phyloP scores from a whole-genome alignment of 2,888 invertebrate genomes.

The Clepsis dumicolana region DNA sequence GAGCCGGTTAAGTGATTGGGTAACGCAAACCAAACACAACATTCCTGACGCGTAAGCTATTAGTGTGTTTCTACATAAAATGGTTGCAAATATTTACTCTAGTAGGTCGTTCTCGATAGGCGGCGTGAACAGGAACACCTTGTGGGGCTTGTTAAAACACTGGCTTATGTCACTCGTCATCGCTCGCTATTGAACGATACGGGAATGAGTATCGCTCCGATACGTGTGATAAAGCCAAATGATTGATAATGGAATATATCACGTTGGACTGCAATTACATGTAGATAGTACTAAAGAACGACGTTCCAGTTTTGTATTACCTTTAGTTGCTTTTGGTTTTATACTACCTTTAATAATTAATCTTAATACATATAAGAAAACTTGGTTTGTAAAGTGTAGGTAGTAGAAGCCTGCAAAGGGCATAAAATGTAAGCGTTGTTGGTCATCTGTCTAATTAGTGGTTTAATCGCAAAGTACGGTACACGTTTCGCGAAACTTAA shows the following conservation, averaged over 20 bases:
- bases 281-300: conserved; percentile 9
- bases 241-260: conserved; percentile 15
- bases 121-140: conserved; percentile 66
- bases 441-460: background rate
- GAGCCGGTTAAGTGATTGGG: conserved; percentile 31
- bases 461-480: background rate
- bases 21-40: conserved; percentile 28
- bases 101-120: conserved; percentile 57
- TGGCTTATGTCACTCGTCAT: conserved; percentile 71
- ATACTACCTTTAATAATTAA: too few relatives aligned
- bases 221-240: conserved; percentile 27
- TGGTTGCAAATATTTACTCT: conserved; percentile 64
- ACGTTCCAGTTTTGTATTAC: background rate
- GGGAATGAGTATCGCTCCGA: conserved; percentile 27
- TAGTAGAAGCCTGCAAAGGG: background rate
- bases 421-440: background rate
- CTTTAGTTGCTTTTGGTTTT: too few relatives aligned
- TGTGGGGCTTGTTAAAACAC: conserved; percentile 64
- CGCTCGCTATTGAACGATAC: conserved; percentile 45
- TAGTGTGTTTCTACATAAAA: conserved; percentile 30
- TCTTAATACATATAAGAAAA: too few relatives aligned
- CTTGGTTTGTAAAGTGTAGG: background rate
- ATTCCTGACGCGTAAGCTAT: conserved; percentile 24
- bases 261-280: conserved; percentile 28
- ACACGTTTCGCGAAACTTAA: background rate